These are phyloP conservation scores for Daphoenositta chrysoptera DNA, from an alignment of 2,113 vertebrate genomes.

Conservation along the genomic window DNA sequence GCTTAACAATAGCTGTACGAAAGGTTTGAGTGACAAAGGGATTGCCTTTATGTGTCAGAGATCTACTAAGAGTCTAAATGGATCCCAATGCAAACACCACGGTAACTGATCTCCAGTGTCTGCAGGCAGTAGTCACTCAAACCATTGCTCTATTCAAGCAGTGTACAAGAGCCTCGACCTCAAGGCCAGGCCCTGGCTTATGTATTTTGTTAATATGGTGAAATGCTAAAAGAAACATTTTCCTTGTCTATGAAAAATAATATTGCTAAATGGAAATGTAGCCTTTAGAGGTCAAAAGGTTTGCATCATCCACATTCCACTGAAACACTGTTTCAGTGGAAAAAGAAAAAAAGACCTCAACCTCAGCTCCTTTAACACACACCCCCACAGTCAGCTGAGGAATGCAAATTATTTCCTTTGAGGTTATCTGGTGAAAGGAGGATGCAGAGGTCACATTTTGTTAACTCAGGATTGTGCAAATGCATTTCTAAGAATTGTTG, in stretches of 20 bases:
- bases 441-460: background rate
- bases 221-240: background rate
- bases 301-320: background rate
- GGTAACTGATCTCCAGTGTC: background rate
- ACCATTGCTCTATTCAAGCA: background rate
- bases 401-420: slow-evolving; percentile 45
- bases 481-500: background rate
- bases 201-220: background rate
- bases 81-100: background rate
- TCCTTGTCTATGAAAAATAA: background rate
- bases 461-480: background rate
- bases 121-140: background rate
- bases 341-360: background rate
- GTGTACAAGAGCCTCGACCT: background rate
- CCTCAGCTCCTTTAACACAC: background rate
- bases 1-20: background rate
- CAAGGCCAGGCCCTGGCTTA: background rate
- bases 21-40: background rate
- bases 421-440: background rate
- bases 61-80: background rate
- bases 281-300: background rate
- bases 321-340: background rate
- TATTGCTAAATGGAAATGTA: background rate
- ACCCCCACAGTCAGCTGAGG: background rate
- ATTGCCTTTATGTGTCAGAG: background rate